Percentiles rank a stretch among this genome's conserved stretches.
phyloP scores from a whole-genome alignment of 2,888 invertebrate species.

The Pachliopta kotzebuea region DNA sequence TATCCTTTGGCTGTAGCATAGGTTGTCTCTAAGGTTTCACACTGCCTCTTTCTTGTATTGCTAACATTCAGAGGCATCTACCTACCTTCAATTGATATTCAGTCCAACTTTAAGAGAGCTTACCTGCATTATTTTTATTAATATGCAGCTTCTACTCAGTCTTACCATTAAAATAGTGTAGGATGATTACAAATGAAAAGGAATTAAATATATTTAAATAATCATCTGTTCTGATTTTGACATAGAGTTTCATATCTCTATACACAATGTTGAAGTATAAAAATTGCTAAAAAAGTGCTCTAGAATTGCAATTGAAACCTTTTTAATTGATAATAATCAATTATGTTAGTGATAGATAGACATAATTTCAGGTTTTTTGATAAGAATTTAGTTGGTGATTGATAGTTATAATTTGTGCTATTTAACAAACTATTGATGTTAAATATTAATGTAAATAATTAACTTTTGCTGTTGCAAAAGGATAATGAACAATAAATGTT shows the following conservation, averaged over 20 bases:
- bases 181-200: not conserved
- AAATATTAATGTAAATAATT: not conserved
- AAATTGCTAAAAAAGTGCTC: too few species aligned
- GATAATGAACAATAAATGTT: not conserved
- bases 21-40: too few species aligned
- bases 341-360: too few species aligned
- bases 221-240: not conserved
- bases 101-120: not conserved
- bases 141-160: not conserved
- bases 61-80: too few species aligned
- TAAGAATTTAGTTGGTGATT: too few species aligned
- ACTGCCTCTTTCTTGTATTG: too few species aligned
- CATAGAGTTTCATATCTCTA: not conserved
- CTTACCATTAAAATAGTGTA: not conserved
- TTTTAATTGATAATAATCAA: not conserved
- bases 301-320: too few species aligned
- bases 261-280: not conserved
- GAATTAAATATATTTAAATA: not conserved
- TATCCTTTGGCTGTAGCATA: too few species aligned
- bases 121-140: not conserved
- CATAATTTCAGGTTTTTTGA: too few species aligned
- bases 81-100: too few species aligned
- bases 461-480: not conserved
- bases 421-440: not conserved
- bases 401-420: not conserved